Conservation (phyloP, 2,113 vertebrate species). For the Eulemur rufifrons region DNA sequence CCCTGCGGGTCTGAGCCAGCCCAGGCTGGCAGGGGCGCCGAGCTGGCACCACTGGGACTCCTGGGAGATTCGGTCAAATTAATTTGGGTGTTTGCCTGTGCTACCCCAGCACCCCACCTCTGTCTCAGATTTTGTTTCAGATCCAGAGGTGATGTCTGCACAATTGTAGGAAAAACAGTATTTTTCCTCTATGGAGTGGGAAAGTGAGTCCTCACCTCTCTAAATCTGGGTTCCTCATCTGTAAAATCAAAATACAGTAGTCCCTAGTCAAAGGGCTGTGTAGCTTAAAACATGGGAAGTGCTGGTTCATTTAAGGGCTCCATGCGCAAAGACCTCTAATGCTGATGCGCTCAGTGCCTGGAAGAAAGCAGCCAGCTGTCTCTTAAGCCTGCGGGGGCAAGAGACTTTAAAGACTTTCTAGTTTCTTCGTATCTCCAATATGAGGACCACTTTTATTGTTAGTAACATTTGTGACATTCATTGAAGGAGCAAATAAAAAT, state of each 20-base stretch:
- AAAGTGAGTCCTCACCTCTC: background rate
- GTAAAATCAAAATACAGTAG: background rate
- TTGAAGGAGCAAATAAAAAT: background rate
- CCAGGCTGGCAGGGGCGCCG: rapidly evolving
- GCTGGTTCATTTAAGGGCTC: background rate
- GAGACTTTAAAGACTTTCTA: background rate
- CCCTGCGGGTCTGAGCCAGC: background rate
- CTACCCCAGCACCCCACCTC: no score
- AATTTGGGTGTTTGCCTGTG: rapidly evolving
- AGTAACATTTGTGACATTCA: background rate
- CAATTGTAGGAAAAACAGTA: background rate
- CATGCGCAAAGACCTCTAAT: background rate
- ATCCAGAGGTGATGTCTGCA: background rate
- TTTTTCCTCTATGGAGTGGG: background rate
- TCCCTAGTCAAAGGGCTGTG: background rate
- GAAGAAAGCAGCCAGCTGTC: background rate
- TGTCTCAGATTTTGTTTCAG: background rate
- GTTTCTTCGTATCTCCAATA: background rate
- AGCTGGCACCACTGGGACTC: background rate
- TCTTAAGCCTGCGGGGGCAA: background rate
- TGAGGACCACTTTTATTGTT: background rate
- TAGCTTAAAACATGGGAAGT: background rate
- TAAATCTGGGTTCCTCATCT: background rate
- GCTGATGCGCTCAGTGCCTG: rapidly evolving
- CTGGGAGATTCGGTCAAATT: rapidly evolving